A percentile compares a stretch with the other conserved stretches of the same genome.
phyloP scores from a whole-genome alignment of 2,888 invertebrate species.

The Tenthredo amoena region DNA sequence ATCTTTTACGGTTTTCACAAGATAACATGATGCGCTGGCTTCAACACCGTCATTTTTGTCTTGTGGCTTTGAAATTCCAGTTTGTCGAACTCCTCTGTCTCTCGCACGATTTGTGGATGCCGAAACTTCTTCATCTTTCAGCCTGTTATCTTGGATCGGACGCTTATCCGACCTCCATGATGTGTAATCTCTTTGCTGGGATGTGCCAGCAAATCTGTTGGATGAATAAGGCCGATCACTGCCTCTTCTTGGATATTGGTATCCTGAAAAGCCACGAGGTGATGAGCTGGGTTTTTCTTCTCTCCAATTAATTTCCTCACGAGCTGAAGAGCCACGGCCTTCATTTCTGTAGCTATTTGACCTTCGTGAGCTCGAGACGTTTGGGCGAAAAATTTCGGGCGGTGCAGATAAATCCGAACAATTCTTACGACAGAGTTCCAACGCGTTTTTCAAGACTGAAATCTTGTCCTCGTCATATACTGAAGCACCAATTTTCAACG shows the following conservation, averaged over 20 bases:
- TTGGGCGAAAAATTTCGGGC: not conserved
- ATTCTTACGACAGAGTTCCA: conserved; percentile 18
- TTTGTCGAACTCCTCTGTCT: not conserved
- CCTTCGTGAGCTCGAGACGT: not conserved
- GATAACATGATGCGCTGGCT: not conserved
- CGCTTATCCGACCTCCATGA: not conserved
- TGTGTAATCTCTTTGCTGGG: not conserved
- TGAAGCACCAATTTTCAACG: not conserved
- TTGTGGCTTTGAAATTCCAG: not conserved
- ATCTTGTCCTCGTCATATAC: conserved; percentile 8
- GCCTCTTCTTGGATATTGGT: not conserved
- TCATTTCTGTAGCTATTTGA: not conserved
- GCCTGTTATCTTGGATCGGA: not conserved
- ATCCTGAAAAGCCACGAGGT: not conserved
- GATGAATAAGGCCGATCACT: not conserved
- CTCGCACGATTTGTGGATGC: not conserved
- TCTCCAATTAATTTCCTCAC: not conserved
- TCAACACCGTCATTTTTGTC: not conserved
- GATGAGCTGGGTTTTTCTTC: not conserved
- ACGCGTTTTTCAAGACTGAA: conserved; percentile 5
- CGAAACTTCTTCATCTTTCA: not conserved
- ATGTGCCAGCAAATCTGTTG: not conserved
- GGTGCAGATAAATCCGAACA: not conserved
- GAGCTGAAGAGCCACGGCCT: not conserved
- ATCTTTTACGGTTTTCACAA: not conserved